phyloP scores from a whole-genome alignment of 1,140 invertebrate species.

The Babylonia areolata region DNA sequence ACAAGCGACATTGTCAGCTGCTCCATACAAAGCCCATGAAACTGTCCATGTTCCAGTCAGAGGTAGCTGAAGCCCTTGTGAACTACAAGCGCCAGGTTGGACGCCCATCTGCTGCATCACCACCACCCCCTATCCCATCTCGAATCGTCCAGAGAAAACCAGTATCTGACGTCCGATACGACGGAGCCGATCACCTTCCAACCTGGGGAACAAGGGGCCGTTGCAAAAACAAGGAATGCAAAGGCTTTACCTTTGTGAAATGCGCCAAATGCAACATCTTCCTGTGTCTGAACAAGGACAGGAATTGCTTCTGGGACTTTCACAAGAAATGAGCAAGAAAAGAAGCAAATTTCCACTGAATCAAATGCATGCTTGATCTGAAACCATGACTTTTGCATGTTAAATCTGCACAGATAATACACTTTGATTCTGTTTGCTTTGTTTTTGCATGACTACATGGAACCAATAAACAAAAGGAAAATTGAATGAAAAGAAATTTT shows the following conservation, averaged over 20 bases:
- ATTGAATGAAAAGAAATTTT: no score
- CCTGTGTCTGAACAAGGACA: conserved; percentile 37
- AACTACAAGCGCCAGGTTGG: not conserved
- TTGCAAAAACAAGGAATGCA: no score
- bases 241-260: not conserved
- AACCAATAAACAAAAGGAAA: no score
- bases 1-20: conserved; percentile 29
- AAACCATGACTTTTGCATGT: no score
- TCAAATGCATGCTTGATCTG: no score
- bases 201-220: not conserved
- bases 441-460: no score
- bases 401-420: no score
- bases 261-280: conserved; percentile 34
- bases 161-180: not conserved
- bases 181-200: not conserved
- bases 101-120: not conserved
- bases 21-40: not conserved
- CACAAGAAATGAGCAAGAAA: not conserved
- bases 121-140: not conserved
- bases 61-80: not conserved
- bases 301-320: conserved; percentile 45
- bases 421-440: no score
- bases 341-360: no score
- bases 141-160: not conserved
- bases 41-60: not conserved